Evolutionary conservation across 1,140 invertebrate species (phyloP), one percentile per base, ranked within the genome.

Genomic region (Bombus affinis): DNA sequence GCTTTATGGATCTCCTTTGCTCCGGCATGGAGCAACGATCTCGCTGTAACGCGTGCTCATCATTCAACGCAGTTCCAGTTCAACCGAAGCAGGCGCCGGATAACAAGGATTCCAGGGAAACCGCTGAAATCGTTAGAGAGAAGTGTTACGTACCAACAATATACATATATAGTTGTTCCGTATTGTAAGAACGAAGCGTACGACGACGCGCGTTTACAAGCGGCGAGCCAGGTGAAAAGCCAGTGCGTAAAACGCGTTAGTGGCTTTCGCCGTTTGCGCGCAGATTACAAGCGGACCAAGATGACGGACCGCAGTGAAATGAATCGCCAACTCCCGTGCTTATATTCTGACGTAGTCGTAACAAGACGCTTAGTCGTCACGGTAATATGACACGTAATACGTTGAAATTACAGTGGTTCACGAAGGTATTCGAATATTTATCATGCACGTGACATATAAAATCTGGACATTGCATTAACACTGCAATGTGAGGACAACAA

Each of bases 181-280:
- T 75, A 82, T 53, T 74, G 42, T 32, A 53, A 53, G 18, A 53
- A 22, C 18, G 47, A 18, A 22, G 47, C 18, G 47, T 53, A 53
- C 1, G 47, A 53, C 18, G 18, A 53, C 1, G 47, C 18, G 1
- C 47, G 15, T 53, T 53, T 6, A 53, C 5, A 53, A 53, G 10
- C 59, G 59, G 3, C 59, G 25, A 62, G 10, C 59, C 28, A 81
- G 42, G 59, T 39, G 62, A 32, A 44, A 47, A 25, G 39, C 13
- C 32, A 74, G 32, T 62, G 68, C 82, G 78, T 85, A 82, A 88
- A 88, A 70, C 79, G 39, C 39, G 74, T 37, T 53, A 32, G 68
- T 35, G 42, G 75, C 70, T 73, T 77, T 12, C 3, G 28, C 28
- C 28, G 28, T 57, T 53, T 88, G 77, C 57, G 78, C 59, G 72